Percentiles rank a stretch among this genome's conserved stretches.
Evolutionary conservation across 2,797 vertebrate genomes (phyloP).

Genomic region (Pseudochaenichthys georgianus): DNA sequence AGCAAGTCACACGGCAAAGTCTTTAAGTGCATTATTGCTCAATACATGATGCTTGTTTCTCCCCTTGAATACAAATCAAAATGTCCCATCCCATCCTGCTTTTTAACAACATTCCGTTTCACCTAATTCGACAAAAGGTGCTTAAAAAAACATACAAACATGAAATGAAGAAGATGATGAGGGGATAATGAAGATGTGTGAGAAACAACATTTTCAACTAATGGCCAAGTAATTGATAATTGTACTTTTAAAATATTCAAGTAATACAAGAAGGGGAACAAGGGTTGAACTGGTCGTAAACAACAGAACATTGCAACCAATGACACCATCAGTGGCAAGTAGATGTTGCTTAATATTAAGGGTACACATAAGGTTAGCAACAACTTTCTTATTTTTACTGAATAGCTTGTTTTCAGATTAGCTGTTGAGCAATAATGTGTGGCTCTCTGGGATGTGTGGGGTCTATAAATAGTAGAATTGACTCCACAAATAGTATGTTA

Average conservation of each 20-base stretch:
- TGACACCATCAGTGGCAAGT: not conserved
- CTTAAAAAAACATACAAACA: not conserved
- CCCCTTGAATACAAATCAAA: conserved; percentile 1
- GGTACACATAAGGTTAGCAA: not conserved
- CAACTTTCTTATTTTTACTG: not conserved
- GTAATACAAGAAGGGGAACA: not conserved
- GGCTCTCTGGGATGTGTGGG: too few species aligned
- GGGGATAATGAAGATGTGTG: not conserved
- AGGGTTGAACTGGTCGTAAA: not conserved
- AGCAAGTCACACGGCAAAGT: conserved; percentile 28
- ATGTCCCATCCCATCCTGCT: conserved; percentile 9
- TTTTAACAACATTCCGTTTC: not conserved
- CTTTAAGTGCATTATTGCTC: conserved; percentile 34
- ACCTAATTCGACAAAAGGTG: not conserved
- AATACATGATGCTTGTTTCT: conserved; percentile 34
- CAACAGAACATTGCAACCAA: not conserved
- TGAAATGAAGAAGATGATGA: not conserved
- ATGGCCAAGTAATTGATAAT: not conserved
- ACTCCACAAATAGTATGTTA: not conserved
- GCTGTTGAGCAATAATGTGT: not conserved
- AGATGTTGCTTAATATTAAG: not conserved
- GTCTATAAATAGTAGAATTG: not conserved
- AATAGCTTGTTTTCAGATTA: not conserved
- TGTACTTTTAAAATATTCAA: not conserved
- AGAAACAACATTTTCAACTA: too few species aligned